phyloP scores from a whole-genome alignment of 2,888 invertebrate genomes.

The Tenthredo distinguenda region DNA sequence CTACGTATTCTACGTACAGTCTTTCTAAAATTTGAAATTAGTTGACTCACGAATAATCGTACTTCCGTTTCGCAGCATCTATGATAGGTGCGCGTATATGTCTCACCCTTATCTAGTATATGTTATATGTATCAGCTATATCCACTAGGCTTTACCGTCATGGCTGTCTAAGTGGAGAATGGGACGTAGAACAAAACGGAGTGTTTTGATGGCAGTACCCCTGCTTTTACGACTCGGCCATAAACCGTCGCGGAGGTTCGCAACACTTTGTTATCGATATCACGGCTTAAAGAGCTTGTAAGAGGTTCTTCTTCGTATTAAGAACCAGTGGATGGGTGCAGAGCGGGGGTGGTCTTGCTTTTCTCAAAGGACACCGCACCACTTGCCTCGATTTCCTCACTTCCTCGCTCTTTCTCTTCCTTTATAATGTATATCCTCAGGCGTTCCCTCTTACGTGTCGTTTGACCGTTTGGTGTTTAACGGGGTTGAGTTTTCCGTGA shows the following conservation, averaged over 20 bases:
- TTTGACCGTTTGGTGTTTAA: constrained; percentile 20
- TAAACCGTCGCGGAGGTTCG: constrained; percentile 55
- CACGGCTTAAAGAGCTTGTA: constrained; percentile 55
- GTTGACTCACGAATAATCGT: neutral
- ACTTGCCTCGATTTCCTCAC: constrained; percentile 40
- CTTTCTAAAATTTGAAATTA: neutral
- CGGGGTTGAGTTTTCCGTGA: constrained; percentile 22
- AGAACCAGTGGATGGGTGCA: constrained; percentile 6
- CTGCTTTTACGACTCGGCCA: constrained; percentile 55
- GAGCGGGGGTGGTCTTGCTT: neutral
- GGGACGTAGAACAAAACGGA: constrained; percentile 50
- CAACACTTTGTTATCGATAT: constrained; percentile 57
- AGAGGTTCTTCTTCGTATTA: constrained; percentile 53
- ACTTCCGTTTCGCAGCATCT: neutral
- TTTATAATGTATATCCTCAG: constrained; percentile 27
- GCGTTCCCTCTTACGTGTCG: neutral
- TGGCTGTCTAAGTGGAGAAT: constrained; percentile 44
- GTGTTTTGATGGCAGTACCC: constrained; percentile 54
- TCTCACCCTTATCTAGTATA: neutral
- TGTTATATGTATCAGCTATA: constrained; percentile 2
- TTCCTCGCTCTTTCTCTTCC: neutral
- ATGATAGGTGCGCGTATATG: neutral
- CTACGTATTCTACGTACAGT: neutral
- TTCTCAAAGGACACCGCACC: constrained; percentile 28
- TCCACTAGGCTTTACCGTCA: constrained; percentile 27